phyloP scores from a whole-genome alignment of 2,888 invertebrate genomes.

The Villa cingulata region DNA sequence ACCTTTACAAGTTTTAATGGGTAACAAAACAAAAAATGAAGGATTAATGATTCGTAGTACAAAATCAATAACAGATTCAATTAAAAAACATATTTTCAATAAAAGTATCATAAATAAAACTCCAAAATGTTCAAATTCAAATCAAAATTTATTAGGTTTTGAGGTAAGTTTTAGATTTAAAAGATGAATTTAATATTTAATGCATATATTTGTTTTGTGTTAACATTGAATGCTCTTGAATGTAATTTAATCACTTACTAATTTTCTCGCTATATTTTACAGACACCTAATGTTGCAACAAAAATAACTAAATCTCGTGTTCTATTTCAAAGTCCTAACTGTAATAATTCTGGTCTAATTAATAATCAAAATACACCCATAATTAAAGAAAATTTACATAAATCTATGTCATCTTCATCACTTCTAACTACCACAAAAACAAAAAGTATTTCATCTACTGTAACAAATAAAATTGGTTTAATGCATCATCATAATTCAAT shows the following conservation, averaged over 20 bases:
- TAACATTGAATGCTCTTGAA: no score
- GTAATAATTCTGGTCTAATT: slow-evolving; percentile 3
- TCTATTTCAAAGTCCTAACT: slow-evolving; percentile 32
- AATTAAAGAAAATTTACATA: slow-evolving; percentile 24
- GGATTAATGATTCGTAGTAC: slow-evolving; percentile 37
- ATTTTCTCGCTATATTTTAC: slow-evolving; percentile 10
- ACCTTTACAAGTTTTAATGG: slow-evolving; percentile 47
- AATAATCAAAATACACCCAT: slow-evolving; percentile 7
- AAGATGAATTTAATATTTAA: no score
- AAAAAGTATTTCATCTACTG: not conserved
- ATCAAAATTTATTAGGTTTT: slow-evolving; percentile 9
- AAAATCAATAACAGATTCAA: slow-evolving; percentile 66
- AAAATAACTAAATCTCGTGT: slow-evolving; percentile 30
- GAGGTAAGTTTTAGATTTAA: slow-evolving; percentile 10
- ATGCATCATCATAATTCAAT: no score
- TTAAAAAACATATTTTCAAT: slow-evolving; percentile 73
- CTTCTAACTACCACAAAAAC: slow-evolving; percentile 16
- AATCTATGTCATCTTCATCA: slow-evolving; percentile 32
- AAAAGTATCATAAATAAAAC: slow-evolving; percentile 45
- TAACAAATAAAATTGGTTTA: no score
- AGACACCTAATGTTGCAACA: slow-evolving; percentile 30
- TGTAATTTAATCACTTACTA: not conserved
- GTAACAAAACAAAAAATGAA: slow-evolving; percentile 44
- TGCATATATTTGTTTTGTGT: no score
- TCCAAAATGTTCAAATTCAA: slow-evolving; percentile 26